Base-by-base conservation (phyloP, 2,888 invertebrate species). In the Myopa testacea region DNA sequence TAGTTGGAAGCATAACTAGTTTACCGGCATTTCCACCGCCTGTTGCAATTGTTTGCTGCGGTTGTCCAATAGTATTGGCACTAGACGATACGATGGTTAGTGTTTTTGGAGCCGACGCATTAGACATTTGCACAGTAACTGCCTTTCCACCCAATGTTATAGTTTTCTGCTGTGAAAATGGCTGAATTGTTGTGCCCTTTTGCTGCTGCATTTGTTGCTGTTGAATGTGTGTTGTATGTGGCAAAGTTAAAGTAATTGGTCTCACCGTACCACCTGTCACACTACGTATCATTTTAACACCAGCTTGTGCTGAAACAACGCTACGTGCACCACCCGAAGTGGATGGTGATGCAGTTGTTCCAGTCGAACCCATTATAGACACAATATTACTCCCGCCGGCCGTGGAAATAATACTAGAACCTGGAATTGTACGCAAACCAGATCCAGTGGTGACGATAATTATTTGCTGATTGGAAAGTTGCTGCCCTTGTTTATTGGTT, bases 391-490 rank as follows among this genome's bases (percentile, higher is more conserved):
- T 85, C 12, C 82, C 85, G 60, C 88, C 90, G 40, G 92, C 91
- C 82, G 92, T 92, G 10, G 92, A 87, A 76, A 88, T 91, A 12
- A 93, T 92, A 0, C 92, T 91, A 0, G 92, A 91, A 0, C 92
- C 89, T 82, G 93, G 93, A 70, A 94, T 92, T 12, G 93, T 92
- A 78, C 93, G 91, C 40, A 94, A 88, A 38, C 91, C 91, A 3
- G 93, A 91, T 1, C 92, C 93, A 0, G 94, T 93, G 60, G 95
- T 94, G 14, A 95, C 94, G 58, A 95, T 94, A 72, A 95, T 93
- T 73, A 94, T 93, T 87, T 94, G 94, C 72, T 91, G 91, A 80
- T 89, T 87, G 1, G 88, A 85, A 26, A 89, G 80, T 55, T 88
- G 89, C n/a, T 87, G 85, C 0, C 89, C 89, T 73, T 89, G 89